phyloP scores from a whole-genome alignment of 2,113 vertebrate species.

The Maccullochella peelii region DNA sequence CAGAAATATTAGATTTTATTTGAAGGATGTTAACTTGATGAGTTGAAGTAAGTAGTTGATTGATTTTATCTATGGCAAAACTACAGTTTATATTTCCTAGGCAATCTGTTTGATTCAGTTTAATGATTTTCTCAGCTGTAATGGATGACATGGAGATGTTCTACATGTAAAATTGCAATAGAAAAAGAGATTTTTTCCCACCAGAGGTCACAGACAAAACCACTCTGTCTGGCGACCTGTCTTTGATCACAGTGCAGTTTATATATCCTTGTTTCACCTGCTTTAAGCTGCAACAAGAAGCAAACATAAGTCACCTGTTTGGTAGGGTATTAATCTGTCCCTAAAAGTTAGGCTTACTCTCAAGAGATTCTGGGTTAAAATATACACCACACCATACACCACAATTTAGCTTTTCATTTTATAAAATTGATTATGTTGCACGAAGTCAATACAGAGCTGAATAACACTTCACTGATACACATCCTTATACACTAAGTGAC shows the following conservation, averaged over 20 bases:
- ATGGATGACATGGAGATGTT: neutral
- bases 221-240: neutral
- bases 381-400: neutral
- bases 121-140: constrained; percentile 1
- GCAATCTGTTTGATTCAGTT: neutral
- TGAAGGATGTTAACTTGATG: constrained; percentile 30
- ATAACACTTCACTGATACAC: constrained; percentile 11
- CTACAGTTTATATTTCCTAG: neutral
- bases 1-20: constrained; percentile 35
- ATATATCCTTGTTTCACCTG: neutral
- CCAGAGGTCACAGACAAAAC: neutral
- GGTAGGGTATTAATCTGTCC: constrained; percentile 10
- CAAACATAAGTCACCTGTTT: neutral
- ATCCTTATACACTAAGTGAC: neutral
- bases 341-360: neutral
- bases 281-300: neutral
- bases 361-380: neutral
- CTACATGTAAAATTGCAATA: neutral
- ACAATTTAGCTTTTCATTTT: neutral
- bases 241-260: neutral
- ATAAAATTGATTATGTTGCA: neutral
- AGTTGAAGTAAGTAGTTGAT: constrained; percentile 6
- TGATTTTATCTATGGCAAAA: constrained; percentile 13
- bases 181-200: neutral
- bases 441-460: neutral